phyloP scores from a whole-genome alignment of 2,113 vertebrate species.

The Propithecus coquereli region DNA sequence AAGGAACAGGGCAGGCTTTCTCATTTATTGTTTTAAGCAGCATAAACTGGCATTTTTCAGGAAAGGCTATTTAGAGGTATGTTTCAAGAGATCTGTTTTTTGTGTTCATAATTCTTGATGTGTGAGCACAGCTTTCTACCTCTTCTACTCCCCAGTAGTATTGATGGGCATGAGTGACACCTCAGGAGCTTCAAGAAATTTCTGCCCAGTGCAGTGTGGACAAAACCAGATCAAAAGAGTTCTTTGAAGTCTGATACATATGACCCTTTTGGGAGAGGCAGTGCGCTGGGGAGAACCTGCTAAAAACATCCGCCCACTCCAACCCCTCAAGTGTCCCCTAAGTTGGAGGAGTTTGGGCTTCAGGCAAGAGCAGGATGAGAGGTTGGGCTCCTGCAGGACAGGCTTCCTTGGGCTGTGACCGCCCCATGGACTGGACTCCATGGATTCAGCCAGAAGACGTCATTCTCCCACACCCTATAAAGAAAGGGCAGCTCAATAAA shows the following conservation, averaged over 20 bases:
- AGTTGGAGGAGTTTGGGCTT: background rate
- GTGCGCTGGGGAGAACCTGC: background rate
- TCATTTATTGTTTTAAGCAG: background rate
- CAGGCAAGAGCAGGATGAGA: background rate
- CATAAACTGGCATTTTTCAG: background rate
- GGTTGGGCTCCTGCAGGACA: background rate
- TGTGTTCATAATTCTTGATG: background rate
- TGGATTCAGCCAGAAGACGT: background rate
- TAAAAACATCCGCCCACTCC: too few relatives aligned
- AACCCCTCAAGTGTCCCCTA: too few relatives aligned
- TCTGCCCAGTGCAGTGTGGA: background rate
- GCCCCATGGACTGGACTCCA: background rate
- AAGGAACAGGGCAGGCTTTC: background rate
- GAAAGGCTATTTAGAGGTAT: background rate
- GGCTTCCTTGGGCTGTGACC: background rate
- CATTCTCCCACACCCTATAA: background rate
- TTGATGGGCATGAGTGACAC: fast-evolving
- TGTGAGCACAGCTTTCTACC: background rate
- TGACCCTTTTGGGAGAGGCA: background rate
- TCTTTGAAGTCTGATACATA: background rate
- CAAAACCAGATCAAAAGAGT: background rate
- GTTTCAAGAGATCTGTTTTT: background rate
- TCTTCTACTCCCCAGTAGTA: background rate
- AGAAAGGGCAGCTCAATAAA: background rate
- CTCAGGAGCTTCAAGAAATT: background rate